A percentile compares a stretch with the other conserved stretches of the same genome.
Conservation (phyloP, 2,888 invertebrate genomes). For the Chorisops tibialis region DNA sequence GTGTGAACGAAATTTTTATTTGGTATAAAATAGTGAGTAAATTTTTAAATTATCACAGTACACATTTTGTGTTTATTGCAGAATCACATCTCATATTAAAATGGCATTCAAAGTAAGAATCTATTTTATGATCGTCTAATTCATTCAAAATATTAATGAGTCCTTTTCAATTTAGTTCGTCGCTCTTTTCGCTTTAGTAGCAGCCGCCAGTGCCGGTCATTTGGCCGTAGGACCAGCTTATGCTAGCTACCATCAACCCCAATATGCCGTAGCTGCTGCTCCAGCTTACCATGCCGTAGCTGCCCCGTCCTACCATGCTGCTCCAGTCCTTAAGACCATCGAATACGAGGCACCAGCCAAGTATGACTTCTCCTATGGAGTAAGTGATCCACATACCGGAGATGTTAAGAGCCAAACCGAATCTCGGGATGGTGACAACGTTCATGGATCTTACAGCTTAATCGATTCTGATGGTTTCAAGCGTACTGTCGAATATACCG, state of each 20-base stretch:
- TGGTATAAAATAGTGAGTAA: constrained; percentile 1
- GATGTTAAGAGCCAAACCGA: constrained; percentile 56
- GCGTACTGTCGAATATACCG: constrained; percentile 57
- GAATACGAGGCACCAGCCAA: constrained; percentile 51
- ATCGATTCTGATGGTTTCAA: constrained; percentile 56
- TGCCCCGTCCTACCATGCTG: constrained; percentile 6
- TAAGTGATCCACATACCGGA: constrained; percentile 56
- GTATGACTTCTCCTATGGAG: constrained; percentile 55
- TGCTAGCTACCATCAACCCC: constrained; percentile 17
- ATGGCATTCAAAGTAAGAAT: constrained; percentile 6
- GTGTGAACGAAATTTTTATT: not conserved
- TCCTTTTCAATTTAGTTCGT: constrained; percentile 25
- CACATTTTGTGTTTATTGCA: not conserved
- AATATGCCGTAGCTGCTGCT: constrained; percentile 14
- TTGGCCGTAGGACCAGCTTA: constrained; percentile 24
- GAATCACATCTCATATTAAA: not conserved
- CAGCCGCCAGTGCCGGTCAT: constrained; percentile 20
- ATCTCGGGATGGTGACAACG: constrained; percentile 55
- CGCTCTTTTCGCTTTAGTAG: constrained; percentile 22
- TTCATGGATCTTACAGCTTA: constrained; percentile 56
- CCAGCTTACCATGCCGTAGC: too few species aligned
- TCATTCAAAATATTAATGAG: not conserved
- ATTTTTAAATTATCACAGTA: not conserved
- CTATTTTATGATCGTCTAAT: not conserved
- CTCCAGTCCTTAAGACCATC: constrained; percentile 21